Evolutionary conservation across 1,140 invertebrate species (phyloP).

Genomic region (Drosophila bocqueti): DNA sequence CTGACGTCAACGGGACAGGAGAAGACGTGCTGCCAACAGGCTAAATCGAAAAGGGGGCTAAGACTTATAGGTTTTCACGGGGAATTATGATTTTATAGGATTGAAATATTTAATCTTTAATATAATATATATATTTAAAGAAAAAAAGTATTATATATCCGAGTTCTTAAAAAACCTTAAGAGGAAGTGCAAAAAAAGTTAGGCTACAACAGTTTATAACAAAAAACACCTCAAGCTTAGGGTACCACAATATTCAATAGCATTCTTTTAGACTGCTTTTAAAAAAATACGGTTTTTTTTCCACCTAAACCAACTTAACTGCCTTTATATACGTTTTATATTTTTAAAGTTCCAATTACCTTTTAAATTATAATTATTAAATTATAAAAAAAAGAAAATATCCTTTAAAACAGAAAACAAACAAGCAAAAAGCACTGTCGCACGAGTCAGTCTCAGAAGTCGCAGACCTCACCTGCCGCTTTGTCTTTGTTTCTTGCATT

Average conservation of each 20-base stretch:
- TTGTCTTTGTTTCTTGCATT: constrained; percentile 53
- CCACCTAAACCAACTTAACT: too few species aligned
- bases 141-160: background rate
- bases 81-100: background rate
- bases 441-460: constrained; percentile 20
- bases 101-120: background rate
- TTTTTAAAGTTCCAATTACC: background rate
- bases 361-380: background rate
- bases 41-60: background rate
- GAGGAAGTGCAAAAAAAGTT: background rate
- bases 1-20: constrained; percentile 60
- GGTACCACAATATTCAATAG: background rate
- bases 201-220: background rate
- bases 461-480: constrained; percentile 41
- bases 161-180: background rate
- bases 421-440: background rate
- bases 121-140: background rate
- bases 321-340: too few species aligned
- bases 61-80: background rate
- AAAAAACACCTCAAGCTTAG: background rate
- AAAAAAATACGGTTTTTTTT: too few species aligned
- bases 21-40: constrained; percentile 9
- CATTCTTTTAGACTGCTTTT: background rate
- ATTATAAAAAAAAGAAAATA: background rate
- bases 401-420: too few species aligned